Conservation (phyloP, 37 sponge, comb jelly and placozoan species). For the Hexactinellida sp. region DNA sequence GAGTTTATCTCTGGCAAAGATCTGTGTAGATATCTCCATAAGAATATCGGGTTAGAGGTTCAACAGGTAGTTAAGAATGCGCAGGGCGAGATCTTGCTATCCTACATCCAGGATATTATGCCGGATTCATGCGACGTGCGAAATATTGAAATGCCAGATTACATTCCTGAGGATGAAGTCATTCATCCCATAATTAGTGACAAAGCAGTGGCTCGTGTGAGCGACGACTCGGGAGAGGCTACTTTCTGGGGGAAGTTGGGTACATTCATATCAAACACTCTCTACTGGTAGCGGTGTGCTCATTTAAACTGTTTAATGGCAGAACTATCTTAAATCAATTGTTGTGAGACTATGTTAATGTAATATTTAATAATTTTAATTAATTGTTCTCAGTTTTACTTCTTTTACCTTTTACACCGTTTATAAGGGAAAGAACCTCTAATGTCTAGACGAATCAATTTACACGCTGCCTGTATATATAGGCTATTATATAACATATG, state of each 20-base stretch:
- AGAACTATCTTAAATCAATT: not conserved
- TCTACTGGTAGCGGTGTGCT: not conserved
- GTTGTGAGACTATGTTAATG: not conserved
- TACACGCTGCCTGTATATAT: no score
- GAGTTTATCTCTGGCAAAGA: not conserved
- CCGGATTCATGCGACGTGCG: not conserved
- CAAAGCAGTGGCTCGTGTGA: not conserved
- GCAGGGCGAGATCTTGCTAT: not conserved
- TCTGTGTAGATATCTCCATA: not conserved
- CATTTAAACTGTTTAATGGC: not conserved
- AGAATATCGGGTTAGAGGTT: not conserved
- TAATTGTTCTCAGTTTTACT: no score
- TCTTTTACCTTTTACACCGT: no score
- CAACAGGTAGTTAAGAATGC: slow-evolving; percentile 13
- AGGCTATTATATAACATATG: no score
- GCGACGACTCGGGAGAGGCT: not conserved
- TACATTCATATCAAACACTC: not conserved
- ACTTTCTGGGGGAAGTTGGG: not conserved
- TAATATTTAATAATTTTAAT: no score
- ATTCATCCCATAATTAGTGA: not conserved
- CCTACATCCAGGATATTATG: not conserved
- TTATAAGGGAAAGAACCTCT: no score
- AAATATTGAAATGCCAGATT: not conserved
- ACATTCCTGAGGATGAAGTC: not conserved
- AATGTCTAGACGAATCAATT: no score